These are phyloP conservation scores for Halocaridina rubra DNA, from an alignment of 2,888 invertebrate species.

Conservation along the genomic window DNA sequence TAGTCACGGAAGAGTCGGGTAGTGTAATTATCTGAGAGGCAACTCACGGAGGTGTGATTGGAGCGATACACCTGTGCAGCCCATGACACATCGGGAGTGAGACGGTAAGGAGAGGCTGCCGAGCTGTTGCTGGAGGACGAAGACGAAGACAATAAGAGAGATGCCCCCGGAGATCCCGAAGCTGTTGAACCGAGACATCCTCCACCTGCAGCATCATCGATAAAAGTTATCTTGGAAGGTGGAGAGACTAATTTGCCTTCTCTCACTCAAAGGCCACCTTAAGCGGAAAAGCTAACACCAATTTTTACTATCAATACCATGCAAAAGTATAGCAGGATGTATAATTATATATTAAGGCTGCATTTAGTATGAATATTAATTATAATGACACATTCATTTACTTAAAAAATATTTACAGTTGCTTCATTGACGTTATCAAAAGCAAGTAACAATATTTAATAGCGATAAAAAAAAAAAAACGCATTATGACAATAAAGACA, in stretches of 20 bases:
- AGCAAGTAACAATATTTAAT: too few relatives aligned
- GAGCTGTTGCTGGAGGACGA: slow-evolving; percentile 67
- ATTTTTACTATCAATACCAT: background rate
- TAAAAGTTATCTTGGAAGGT: too few relatives aligned
- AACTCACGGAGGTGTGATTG: slow-evolving; percentile 54
- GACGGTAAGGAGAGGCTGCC: slow-evolving; percentile 68
- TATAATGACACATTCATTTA: too few relatives aligned
- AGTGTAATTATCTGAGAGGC: background rate
- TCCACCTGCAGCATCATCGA: slow-evolving; percentile 41
- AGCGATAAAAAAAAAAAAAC: too few relatives aligned
- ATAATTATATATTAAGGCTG: too few relatives aligned
- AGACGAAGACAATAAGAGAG: slow-evolving; percentile 62
- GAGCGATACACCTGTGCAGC: slow-evolving; percentile 63
- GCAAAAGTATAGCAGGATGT: too few relatives aligned
- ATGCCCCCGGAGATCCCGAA: slow-evolving; percentile 61
- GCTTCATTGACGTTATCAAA: too few relatives aligned
- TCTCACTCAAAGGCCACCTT: background rate
- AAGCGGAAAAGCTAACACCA: background rate
- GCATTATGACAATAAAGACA: too few relatives aligned
- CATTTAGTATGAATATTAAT: too few relatives aligned
- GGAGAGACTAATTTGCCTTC: background rate
- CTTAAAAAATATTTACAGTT: too few relatives aligned
- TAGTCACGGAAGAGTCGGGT: background rate
- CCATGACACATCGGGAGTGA: slow-evolving; percentile 66
- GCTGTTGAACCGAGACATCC: slow-evolving; percentile 61